These are phyloP conservation scores for Hapalemur alaotrensis DNA, from an alignment of 2,797 vertebrate species.

Conservation along the genomic window DNA sequence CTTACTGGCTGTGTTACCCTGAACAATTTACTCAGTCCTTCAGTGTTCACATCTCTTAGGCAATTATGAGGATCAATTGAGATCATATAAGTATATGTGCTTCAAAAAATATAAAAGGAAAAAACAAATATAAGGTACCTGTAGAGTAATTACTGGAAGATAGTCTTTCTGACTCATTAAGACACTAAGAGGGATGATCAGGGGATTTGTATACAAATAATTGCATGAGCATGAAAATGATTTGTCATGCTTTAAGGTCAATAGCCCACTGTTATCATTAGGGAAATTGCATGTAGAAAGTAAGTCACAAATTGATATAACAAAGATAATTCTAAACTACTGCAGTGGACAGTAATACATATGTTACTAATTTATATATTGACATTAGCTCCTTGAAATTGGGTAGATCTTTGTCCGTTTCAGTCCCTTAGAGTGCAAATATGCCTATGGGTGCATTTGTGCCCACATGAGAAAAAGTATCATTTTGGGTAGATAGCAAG, in stretches of 20 bases:
- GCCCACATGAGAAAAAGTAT: not conserved
- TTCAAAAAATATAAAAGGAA: constrained; percentile 23
- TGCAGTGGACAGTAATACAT: not conserved
- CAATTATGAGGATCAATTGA: not conserved
- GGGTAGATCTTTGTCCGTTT: not conserved
- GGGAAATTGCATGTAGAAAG: not conserved
- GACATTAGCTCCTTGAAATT: not conserved
- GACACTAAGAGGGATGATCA: not conserved
- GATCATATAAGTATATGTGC: not conserved
- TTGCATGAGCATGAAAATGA: not conserved
- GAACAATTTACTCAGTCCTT: not conserved
- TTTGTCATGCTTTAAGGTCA: not conserved
- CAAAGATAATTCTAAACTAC: not conserved
- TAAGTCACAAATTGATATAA: not conserved
- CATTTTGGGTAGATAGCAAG: not conserved
- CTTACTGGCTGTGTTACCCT: not conserved
- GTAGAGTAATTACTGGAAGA: not conserved
- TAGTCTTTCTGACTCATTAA: not conserved
- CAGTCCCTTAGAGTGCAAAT: accelerated
- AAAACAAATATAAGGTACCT: not conserved
- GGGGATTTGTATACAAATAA: not conserved
- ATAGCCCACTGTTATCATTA: not conserved
- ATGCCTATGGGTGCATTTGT: not conserved
- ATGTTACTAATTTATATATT: not conserved
- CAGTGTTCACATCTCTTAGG: not conserved